A percentile compares a stretch with the other conserved stretches of the same genome.
phyloP scores from a whole-genome alignment of 2,113 vertebrate species.

The Peromyscus maniculatus region DNA sequence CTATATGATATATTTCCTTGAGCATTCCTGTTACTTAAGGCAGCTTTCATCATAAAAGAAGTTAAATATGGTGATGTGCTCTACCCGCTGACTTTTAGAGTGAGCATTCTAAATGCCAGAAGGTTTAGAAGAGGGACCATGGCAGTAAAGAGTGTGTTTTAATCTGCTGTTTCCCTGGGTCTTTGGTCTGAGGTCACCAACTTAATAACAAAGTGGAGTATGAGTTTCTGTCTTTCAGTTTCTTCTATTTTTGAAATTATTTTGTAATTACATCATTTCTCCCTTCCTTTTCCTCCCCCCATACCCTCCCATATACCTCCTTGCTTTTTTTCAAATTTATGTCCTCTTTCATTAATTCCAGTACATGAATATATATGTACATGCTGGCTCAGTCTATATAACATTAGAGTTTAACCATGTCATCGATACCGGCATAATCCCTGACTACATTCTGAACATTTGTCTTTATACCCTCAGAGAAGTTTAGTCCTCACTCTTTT shows the following conservation, averaged over 20 bases:
- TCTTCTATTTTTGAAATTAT: background rate
- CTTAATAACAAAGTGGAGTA: background rate
- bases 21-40: constrained; percentile 63
- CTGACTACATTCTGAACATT: background rate
- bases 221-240: background rate
- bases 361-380: background rate
- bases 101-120: constrained; percentile 24
- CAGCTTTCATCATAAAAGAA: constrained; percentile 62
- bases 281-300: background rate
- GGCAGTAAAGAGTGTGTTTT: background rate
- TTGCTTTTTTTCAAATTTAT: background rate
- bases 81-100: constrained; percentile 55
- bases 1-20: constrained; percentile 58
- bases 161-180: background rate
- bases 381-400: background rate
- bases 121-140: background rate
- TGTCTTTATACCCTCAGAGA: background rate
- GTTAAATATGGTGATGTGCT: constrained; percentile 49
- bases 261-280: background rate
- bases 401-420: background rate
- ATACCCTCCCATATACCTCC: background rate
- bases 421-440: background rate
- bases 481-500: background rate
- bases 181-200: background rate
- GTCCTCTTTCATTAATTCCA: background rate